Evolutionary conservation across 2,113 vertebrate genomes (phyloP), one percentile per base, ranked within the genome.

Genomic region (Pterocles gutturalis): DNA sequence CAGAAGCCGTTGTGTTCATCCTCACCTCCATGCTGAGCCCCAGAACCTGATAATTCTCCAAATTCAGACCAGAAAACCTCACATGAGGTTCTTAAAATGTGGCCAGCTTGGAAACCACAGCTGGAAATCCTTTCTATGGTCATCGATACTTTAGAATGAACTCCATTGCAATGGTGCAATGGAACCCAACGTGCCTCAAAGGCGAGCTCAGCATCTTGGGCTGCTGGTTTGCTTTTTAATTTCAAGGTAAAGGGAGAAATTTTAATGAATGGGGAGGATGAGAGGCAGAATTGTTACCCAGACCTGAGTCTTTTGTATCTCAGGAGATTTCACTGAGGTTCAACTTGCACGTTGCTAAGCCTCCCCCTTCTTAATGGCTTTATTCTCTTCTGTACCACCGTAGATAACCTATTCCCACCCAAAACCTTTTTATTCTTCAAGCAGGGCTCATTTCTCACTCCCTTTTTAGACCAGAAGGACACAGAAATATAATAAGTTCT

Each of bases 401-500:
- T 17, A 81, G 80, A 66, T 53, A 89, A 87, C 62, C 31, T 73
- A 61, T 90, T 93, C 33, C 38, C 73, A 87, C 87, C 29, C 69
- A 83, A 53, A 13, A 4, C 25, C 26, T 64, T 79, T 87, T 67
- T 67, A 49, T 77, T 66, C 79, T 95, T 87, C 85, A 80, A 45
- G 66, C 20, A 83, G 54, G 13, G 15, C 54, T 79, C 41, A 77
- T 95, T 85, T 93, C 82, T 73, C 25, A 49, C 85, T 69, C 33
- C 66, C 28, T 90, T 92, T 80, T 46, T 29, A 87, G 55, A 73
- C 48, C 83, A 82, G 38, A 73, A 88, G 87, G 84, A 66, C 80
- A 90, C 15, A n/a, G 79, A 67, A 83, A 70, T 65, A 83, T 83
- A 86, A 92, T 89, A 75, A 87, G 54, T 69, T 5, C 64, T 41